phyloP scores from a whole-genome alignment of 2,888 invertebrate genomes.

The Deroplatys truncata region DNA sequence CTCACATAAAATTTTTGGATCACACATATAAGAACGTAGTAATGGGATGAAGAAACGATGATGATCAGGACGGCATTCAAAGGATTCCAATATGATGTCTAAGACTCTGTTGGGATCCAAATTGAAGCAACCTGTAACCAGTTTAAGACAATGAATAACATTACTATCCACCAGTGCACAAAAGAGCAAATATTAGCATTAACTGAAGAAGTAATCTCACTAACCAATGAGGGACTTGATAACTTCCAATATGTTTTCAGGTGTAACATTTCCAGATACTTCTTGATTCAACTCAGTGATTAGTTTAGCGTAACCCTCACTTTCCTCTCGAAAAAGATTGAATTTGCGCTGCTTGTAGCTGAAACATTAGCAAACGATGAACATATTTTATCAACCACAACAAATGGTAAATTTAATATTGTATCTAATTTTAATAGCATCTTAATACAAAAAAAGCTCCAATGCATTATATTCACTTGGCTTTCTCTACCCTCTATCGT shows the following conservation, averaged over 20 bases:
- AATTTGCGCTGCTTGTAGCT: slow-evolving; percentile 99
- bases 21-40: slow-evolving; percentile 82
- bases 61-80: slow-evolving; percentile 81
- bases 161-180: too few species aligned
- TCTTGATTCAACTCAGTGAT: slow-evolving; percentile 91
- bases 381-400: background rate
- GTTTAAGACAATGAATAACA: background rate
- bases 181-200: background rate
- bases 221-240: slow-evolving; percentile 91
- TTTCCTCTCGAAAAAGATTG: slow-evolving; percentile 97
- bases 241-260: slow-evolving; percentile 73
- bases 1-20: slow-evolving; percentile 84
- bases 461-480: too few species aligned
- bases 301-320: slow-evolving; percentile 97
- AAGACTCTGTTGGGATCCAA: slow-evolving; percentile 96
- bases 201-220: slow-evolving; percentile 23
- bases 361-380: slow-evolving; percentile 40
- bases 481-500: too few species aligned
- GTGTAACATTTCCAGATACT: slow-evolving; percentile 56
- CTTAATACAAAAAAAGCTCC: too few species aligned
- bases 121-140: slow-evolving; percentile 86
- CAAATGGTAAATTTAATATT: background rate
- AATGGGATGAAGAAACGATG: slow-evolving; percentile 78
- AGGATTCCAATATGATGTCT: slow-evolving; percentile 93
- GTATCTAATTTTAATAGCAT: background rate